Base-by-base conservation (phyloP, 2,797 vertebrate genomes). In the Apogon hyalosoma region DNA sequence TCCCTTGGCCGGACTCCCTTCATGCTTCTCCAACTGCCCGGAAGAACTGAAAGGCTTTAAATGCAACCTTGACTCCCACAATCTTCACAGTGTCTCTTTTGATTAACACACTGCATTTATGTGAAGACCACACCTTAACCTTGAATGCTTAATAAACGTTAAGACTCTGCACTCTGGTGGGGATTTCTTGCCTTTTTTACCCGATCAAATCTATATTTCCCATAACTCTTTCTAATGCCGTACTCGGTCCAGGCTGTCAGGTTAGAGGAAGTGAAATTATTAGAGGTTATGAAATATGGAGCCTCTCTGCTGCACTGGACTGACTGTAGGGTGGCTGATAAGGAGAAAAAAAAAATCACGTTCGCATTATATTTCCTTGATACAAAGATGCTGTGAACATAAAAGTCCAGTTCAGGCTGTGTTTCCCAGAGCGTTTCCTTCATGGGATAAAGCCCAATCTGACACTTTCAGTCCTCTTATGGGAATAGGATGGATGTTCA, bases 401-500 rank as follows among this genome's bases (percentile, higher is more conserved):
- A 19, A 67, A 79, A 68, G 69, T 77, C 53, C 77, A 54, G 67
- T 70, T 75, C 59, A 2, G 14, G 47, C 48, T 69, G 54, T 69
- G 11, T 31, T 10, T 42, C 10, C 21, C 0, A 56, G 28, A 63
- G 33, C 3, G 45, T n/a, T 58, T 39, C 43, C 67, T 42, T 58
- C 40, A 50, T 70, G 15, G n/a, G 68, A 11, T 62, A 15, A 61
- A 75, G 28, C 62, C 57, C 67, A 52, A 33, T 69, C 68, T 79
- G 75, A 73, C 69, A 73, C 77, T 77, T 73, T 57, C 28, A 52
- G 47, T 82, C 66, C 50, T 77, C 76, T 67, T 67, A 46, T 63
- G 82, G 85, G 85, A 87, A 74, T 64, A 57, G 71, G 73, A 77
- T 69, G 62, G 63, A 77, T 75, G 78, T 80, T 83, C 78, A 66